phyloP scores from a whole-genome alignment of 1,140 invertebrate species.

The Dendrolimus kikuchii region DNA sequence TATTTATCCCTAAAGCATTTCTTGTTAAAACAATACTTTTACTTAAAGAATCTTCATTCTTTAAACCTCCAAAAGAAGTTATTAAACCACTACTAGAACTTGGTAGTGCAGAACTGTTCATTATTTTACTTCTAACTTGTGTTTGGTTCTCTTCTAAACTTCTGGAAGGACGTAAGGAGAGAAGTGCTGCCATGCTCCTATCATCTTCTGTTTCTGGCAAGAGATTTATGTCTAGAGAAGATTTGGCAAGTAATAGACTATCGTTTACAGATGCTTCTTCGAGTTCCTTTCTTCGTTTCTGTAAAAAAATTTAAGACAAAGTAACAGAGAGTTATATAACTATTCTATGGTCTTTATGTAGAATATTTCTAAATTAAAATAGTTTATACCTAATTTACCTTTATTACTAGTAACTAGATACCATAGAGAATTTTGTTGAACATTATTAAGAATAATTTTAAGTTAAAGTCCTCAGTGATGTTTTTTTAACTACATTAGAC shows the following conservation, averaged over 20 bases:
- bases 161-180: slow-evolving; percentile 76
- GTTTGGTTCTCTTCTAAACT: slow-evolving; percentile 71
- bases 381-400: no score
- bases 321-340: no score
- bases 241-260: slow-evolving; percentile 82
- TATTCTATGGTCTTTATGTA: no score
- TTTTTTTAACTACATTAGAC: no score
- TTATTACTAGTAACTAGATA: no score
- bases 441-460: no score
- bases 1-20: slow-evolving; percentile 53
- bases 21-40: slow-evolving; percentile 45
- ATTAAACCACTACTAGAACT: slow-evolving; percentile 65
- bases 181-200: slow-evolving; percentile 81
- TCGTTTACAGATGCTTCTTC: slow-evolving; percentile 80
- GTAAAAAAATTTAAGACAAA: slow-evolving; percentile 24
- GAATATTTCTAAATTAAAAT: no score
- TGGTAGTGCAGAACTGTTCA: slow-evolving; percentile 74
- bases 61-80: slow-evolving; percentile 72
- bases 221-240: slow-evolving; percentile 84
- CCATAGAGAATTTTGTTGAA: no score
- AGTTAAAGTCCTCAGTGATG: no score
- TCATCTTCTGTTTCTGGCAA: slow-evolving; percentile 87
- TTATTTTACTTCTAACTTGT: slow-evolving; percentile 67
- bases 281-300: slow-evolving; percentile 84
- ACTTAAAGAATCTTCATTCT: slow-evolving; percentile 69